Evolutionary conservation across 2,797 vertebrate species (phyloP).

Genomic region (Pagetopsis macropterus): DNA sequence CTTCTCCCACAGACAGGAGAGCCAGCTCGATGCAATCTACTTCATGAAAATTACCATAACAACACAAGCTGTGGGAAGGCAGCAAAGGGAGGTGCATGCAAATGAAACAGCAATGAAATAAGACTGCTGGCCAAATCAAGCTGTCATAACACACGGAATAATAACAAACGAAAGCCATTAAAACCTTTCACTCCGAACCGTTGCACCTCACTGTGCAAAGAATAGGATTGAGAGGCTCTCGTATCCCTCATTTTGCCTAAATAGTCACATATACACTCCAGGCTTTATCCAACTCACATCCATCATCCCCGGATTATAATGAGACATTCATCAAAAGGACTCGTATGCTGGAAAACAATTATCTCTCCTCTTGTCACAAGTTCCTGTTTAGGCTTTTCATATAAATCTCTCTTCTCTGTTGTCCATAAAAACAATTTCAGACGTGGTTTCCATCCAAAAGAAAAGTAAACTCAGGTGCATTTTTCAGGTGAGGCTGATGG

Average conservation of each 20-base stretch:
- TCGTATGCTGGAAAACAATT: slow-evolving; percentile 53
- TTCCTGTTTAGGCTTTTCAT: slow-evolving; percentile 22
- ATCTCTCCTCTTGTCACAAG: slow-evolving; percentile 38
- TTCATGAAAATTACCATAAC: slow-evolving; percentile 78
- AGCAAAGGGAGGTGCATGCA: slow-evolving; percentile 58
- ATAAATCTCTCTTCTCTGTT: slow-evolving; percentile 8
- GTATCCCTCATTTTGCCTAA: slow-evolving; percentile 58
- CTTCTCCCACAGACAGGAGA: slow-evolving; percentile 60
- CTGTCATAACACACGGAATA: slow-evolving; percentile 76
- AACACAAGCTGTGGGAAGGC: slow-evolving; percentile 60
- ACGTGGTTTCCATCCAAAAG: slow-evolving; percentile 17
- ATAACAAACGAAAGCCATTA: slow-evolving; percentile 76
- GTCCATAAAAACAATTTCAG: slow-evolving; percentile 21
- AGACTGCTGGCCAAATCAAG: slow-evolving; percentile 73
- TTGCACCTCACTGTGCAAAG: slow-evolving; percentile 65
- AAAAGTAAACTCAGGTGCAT: slow-evolving; percentile 2
- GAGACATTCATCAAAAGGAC: slow-evolving; percentile 67
- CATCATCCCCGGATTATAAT: slow-evolving; percentile 70
- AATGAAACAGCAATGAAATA: slow-evolving; percentile 68
- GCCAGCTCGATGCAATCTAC: slow-evolving; percentile 73
- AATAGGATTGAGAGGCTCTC: slow-evolving; percentile 59
- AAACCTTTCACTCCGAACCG: slow-evolving; percentile 67
- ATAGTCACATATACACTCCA: slow-evolving; percentile 56
- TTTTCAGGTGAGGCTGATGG: slow-evolving; percentile 9
- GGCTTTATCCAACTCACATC: slow-evolving; percentile 59